Evolutionary conservation across 2,113 vertebrate species (phyloP).

Genomic region (Nibea coibor): DNA sequence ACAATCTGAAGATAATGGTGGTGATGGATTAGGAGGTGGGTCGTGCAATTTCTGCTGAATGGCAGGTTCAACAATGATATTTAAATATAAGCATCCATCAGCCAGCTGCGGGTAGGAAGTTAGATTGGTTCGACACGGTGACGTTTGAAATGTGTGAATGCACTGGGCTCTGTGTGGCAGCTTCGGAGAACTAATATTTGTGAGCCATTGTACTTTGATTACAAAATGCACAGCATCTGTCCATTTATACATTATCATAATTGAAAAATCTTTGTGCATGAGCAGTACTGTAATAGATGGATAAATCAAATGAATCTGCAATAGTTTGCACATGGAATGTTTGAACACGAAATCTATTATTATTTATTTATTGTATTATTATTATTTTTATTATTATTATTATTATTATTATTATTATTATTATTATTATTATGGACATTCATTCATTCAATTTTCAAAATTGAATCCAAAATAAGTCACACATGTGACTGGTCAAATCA

Average conservation of each 20-base stretch:
- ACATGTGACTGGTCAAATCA: too few relatives aligned
- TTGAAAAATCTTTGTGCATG: neutral
- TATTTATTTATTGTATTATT: neutral
- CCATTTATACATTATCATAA: neutral
- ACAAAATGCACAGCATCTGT: neutral
- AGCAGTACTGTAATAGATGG: neutral
- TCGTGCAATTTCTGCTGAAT: conserved; percentile 13
- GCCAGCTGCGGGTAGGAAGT: neutral
- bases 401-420: neutral
- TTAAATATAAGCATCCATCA: conserved; percentile 39
- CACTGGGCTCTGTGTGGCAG: neutral
- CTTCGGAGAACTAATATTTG: neutral
- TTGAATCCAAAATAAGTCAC: too few relatives aligned
- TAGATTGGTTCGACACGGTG: conserved; percentile 4
- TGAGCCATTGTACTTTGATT: neutral
- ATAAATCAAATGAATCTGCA: neutral
- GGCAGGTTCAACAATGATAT: conserved; percentile 37
- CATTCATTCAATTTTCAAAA: too few relatives aligned
- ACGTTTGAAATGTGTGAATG: conserved; percentile 16
- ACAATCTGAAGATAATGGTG: conserved; percentile 38
- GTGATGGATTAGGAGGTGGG: conserved; percentile 46
- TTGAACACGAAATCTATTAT: too few relatives aligned
- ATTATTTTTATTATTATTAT: too few relatives aligned
- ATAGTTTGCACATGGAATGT: neutral
- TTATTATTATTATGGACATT: neutral